Evolutionary conservation across 2,888 invertebrate species (phyloP), one percentile per base, ranked within the genome.

Genomic region (Sphecodes monilicornis): DNA sequence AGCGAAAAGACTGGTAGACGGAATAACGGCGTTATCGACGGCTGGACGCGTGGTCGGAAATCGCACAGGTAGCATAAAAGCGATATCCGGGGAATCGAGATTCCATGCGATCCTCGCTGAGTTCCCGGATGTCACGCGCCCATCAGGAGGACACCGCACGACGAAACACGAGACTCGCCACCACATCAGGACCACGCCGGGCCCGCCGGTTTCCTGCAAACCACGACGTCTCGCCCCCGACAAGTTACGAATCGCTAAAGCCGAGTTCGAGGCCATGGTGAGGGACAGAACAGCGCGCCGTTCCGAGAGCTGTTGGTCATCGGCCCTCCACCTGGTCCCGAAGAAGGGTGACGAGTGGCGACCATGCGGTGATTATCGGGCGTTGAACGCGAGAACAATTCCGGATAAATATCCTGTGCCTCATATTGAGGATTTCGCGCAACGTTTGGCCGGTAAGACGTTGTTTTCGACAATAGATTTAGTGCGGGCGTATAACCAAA

Each of bases 321-420:
- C 76, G 5, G 81, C 85, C 1, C 36, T 85, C 0, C 79, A 82
- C 43, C 1, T 81, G 70, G 73, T 76, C 0, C 60, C 72, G 8
- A 85, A 85, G 39, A 78, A 78, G n/a, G 71, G 43, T 78, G 69
- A n/a, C n/a, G n/a, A n/a, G n/a, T n/a, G n/a, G n/a, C n/a, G n/a
- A n/a, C n/a, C n/a, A n/a, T n/a, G n/a, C 26, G 77, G 72, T 43
- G 81, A 75, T 8, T 82, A 78, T 57, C 60, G 82, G 89, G 43
- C 50, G 71, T n/a, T 60, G 10, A 60, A 60, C 11, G 26, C 60
- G 11, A 5, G 60, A 3, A 60, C 60, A 10, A 11, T 29, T 10
- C 26, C 60, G 4, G 60, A 60, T 22, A 26, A 29, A 8, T 60
- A 60, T 29, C 18, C 60, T 6, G 6, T 22, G 4, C 60, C 60